Percentiles rank a stretch among this genome's conserved stretches.
Evolutionary conservation across 1,140 invertebrate genomes (phyloP).

Genomic region (Bemisia tabaci): DNA sequence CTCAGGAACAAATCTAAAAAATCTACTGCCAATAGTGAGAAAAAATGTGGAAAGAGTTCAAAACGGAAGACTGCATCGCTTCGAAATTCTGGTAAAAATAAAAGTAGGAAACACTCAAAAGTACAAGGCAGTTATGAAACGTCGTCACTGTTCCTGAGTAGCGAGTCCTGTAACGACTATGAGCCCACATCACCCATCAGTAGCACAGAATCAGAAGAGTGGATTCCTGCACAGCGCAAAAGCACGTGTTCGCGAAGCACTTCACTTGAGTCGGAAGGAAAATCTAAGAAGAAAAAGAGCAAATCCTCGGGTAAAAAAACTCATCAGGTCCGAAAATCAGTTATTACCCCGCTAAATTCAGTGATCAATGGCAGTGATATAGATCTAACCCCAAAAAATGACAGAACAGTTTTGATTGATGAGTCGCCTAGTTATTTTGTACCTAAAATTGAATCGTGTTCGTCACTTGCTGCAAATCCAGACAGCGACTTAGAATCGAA

Average conservation of each 20-base stretch:
- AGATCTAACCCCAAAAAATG: no score
- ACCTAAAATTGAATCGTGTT: no score
- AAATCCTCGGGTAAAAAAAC: neutral
- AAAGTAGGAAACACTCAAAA: neutral
- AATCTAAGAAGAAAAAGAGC: neutral
- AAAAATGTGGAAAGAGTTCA: neutral
- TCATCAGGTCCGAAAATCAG: neutral
- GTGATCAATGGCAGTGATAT: no score
- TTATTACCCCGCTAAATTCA: no score
- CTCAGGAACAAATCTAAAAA: neutral
- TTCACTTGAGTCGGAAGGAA: neutral
- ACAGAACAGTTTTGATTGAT: no score
- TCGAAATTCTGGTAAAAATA: neutral
- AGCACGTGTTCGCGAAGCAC: neutral
- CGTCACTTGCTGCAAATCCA: neutral
- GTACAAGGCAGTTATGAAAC: neutral
- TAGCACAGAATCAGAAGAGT: neutral
- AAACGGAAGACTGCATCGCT: neutral
- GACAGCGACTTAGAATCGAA: neutral
- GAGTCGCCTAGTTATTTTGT: no score
- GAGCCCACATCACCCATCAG: neutral
- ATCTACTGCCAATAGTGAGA: neutral
- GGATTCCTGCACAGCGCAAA: neutral
- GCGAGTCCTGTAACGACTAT: no score
- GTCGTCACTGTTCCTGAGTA: no score